These are phyloP conservation scores for Telmatherina bonti DNA, from an alignment of 2,797 vertebrate species.

Conservation along the genomic window DNA sequence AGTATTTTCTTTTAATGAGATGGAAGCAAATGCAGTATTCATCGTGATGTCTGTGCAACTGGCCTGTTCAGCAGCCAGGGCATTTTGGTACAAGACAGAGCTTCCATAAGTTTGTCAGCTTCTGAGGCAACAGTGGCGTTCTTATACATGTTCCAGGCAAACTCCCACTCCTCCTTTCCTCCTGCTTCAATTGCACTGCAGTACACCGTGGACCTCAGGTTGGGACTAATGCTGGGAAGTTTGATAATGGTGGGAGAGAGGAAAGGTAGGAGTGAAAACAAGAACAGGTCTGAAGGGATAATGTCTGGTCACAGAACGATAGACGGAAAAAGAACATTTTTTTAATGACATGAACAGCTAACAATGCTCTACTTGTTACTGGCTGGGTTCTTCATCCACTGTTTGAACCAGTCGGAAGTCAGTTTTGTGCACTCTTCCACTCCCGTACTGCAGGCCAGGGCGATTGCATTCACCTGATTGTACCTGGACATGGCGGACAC, in stretches of 20 bases:
- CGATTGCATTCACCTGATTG: constrained; percentile 85
- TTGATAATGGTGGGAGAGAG: neutral
- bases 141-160: constrained; percentile 85
- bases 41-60: neutral
- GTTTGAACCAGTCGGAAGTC: constrained; percentile 41
- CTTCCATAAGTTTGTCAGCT: constrained; percentile 84
- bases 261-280: neutral
- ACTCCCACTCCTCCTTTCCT: constrained; percentile 84
- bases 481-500: constrained; percentile 78
- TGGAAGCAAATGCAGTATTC: neutral
- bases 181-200: constrained; percentile 87
- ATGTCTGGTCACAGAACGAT: neutral
- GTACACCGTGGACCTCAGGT: constrained; percentile 87
- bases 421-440: constrained; percentile 71
- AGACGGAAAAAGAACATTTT: neutral
- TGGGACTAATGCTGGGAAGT: constrained; percentile 83
- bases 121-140: constrained; percentile 80
- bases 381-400: constrained; percentile 69
- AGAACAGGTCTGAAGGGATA: neutral
- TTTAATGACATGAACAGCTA: neutral
- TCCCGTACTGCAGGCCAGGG: constrained; percentile 83
- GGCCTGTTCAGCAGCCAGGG: constrained; percentile 91
- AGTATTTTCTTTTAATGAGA: neutral
- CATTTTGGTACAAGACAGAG: constrained; percentile 84
- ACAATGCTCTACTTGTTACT: constrained; percentile 40